phyloP scores from a whole-genome alignment of 2,113 vertebrate species.

The Brachionichthys hirsutus region DNA sequence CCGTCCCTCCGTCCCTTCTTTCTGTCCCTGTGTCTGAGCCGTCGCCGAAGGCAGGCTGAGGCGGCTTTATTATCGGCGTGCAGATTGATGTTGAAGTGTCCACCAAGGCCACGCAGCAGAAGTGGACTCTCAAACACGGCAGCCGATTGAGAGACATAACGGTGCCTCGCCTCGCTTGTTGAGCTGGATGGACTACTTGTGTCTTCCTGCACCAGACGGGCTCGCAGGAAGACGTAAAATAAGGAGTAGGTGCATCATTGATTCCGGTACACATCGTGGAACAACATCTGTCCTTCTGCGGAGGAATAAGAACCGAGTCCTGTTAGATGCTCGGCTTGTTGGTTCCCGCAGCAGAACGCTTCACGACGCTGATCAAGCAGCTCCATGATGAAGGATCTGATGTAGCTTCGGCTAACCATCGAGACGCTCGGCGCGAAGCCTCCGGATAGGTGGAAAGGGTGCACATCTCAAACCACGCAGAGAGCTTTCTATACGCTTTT shows the following conservation, averaged over 20 bases:
- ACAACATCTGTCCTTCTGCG: background rate
- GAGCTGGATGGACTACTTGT: no score
- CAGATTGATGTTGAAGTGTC: slow-evolving; percentile 37
- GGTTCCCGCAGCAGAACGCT: slow-evolving; percentile 4
- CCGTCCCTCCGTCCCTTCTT: slow-evolving; percentile 1
- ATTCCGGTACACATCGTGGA: slow-evolving; percentile 10
- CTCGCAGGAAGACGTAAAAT: background rate
- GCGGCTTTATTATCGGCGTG: slow-evolving; percentile 26
- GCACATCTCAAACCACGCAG: slow-evolving; percentile 55
- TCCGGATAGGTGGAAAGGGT: slow-evolving; percentile 60
- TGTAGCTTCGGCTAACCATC: slow-evolving; percentile 6
- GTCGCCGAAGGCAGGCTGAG: slow-evolving; percentile 18
- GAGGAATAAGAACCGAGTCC: slow-evolving; percentile 1
- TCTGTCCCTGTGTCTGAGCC: slow-evolving; percentile 20
- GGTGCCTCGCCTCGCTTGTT: no score
- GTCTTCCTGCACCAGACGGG: no score
- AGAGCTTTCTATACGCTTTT: slow-evolving; percentile 40
- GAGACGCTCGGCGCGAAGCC: slow-evolving; percentile 3
- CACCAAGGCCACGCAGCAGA: slow-evolving; percentile 1
- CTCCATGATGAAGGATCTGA: slow-evolving; percentile 32
- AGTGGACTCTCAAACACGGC: slow-evolving; percentile 10
- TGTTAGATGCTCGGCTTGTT: slow-evolving; percentile 17
- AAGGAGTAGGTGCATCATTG: background rate
- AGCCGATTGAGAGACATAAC: slow-evolving; percentile 8
- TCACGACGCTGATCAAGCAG: slow-evolving; percentile 27